Conservation (phyloP, 2,888 invertebrate genomes). For the Campopleginae sp. region DNA sequence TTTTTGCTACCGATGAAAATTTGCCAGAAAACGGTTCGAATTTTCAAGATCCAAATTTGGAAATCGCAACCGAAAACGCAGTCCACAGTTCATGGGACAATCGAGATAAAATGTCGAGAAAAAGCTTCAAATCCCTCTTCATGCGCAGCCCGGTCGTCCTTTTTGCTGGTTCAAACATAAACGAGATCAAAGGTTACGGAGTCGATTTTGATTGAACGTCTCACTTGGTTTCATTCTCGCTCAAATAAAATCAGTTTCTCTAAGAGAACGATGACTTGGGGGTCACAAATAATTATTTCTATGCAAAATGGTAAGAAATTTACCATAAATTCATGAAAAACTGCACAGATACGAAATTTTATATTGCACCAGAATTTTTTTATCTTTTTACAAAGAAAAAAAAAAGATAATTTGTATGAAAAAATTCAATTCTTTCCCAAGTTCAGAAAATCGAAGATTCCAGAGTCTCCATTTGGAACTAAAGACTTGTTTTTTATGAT, state of each 20-base stretch:
- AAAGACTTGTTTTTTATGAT: neutral
- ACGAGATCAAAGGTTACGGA: conserved; percentile 80
- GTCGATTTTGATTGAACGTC: conserved; percentile 37
- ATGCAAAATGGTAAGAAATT: neutral
- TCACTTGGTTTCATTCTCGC: neutral
- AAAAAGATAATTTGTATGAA: neutral
- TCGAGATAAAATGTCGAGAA: conserved; percentile 71
- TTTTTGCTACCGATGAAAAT: conserved; percentile 40
- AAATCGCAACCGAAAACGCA: conserved; percentile 17
- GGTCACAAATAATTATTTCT: neutral
- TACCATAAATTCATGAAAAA: neutral
- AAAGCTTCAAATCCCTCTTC: conserved; percentile 76
- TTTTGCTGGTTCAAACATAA: conserved; percentile 80
- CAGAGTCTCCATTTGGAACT: neutral
- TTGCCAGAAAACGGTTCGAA: conserved; percentile 18
- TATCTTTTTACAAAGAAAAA: neutral
- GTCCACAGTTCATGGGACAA: conserved; percentile 55
- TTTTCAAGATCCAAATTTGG: conserved; percentile 17
- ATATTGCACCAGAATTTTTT: neutral
- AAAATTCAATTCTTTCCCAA: neutral
- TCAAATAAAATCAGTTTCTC: neutral
- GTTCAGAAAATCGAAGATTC: neutral
- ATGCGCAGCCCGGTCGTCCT: conserved; percentile 73
- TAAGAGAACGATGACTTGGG: neutral
- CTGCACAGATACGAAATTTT: neutral